Conservation (phyloP, 2,797 vertebrate genomes). For the Spinibarbus caldwelli region DNA sequence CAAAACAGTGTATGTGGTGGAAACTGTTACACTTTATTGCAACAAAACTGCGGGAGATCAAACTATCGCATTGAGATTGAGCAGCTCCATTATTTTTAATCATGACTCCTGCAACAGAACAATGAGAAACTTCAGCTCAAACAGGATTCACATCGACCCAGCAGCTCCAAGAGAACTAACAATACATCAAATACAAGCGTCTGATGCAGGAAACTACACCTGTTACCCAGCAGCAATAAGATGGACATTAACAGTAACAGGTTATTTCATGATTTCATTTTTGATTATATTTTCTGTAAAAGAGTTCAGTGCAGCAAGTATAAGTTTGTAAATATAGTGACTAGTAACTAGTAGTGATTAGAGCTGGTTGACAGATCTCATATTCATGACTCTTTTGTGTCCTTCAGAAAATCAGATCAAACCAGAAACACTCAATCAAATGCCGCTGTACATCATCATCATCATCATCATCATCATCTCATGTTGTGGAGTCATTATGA, state of each 20-base stretch:
- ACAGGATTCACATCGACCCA: background rate
- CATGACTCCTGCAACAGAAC: rapidly evolving
- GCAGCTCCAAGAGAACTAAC: background rate
- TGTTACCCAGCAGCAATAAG: background rate
- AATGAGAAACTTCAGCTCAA: background rate
- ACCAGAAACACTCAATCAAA: too few species aligned
- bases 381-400: too few species aligned
- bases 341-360: too few species aligned
- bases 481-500: too few species aligned
- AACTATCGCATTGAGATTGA: background rate
- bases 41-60: too few species aligned
- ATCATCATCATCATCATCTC: too few species aligned
- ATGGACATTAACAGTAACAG: slow-evolving; percentile 12
- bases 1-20: background rate
- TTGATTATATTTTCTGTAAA: background rate
- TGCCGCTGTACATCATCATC: too few species aligned
- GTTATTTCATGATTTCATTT: background rate
- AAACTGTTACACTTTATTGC: background rate
- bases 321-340: background rate
- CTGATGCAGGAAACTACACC: slow-evolving; percentile 19
- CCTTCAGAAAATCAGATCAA: too few species aligned
- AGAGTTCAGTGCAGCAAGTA: too few species aligned
- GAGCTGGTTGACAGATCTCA: too few species aligned
- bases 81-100: background rate
- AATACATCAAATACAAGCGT: slow-evolving; percentile 14